phyloP scores from a whole-genome alignment of 2,113 vertebrate species.

The Polypterus senegalus region DNA sequence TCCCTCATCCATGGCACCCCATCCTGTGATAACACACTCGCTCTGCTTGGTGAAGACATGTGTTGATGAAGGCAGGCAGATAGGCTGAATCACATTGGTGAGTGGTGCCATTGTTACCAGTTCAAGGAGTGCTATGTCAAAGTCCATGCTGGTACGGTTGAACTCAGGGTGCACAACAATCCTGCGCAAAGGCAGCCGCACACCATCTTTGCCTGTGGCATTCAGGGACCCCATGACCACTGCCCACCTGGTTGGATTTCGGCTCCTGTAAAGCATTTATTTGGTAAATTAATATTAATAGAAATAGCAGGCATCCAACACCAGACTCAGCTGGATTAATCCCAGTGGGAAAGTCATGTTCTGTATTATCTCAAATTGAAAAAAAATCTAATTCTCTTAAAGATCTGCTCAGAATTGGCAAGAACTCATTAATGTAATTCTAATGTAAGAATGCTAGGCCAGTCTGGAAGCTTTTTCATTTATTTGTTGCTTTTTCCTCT shows the following conservation, averaged over 20 bases:
- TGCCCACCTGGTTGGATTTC: slow-evolving; percentile 47
- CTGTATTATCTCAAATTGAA: too few species aligned
- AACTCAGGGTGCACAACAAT: slow-evolving; percentile 74
- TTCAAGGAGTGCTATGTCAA: slow-evolving; percentile 77
- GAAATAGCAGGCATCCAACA: too few species aligned
- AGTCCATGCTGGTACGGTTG: slow-evolving; percentile 75
- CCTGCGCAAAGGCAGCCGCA: slow-evolving; percentile 61
- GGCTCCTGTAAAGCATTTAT: slow-evolving; percentile 14
- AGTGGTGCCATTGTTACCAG: slow-evolving; percentile 46
- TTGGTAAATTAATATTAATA: not conserved
- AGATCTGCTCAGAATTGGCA: too few species aligned
- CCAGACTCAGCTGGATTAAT: too few species aligned
- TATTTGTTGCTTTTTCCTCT: too few species aligned
- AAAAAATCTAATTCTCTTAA: too few species aligned
- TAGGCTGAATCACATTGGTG: slow-evolving; percentile 63
- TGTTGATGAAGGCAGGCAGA: slow-evolving; percentile 66
- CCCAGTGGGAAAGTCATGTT: too few species aligned
- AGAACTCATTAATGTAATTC: too few species aligned
- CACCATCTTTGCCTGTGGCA: slow-evolving; percentile 53
- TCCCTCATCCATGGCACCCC: slow-evolving; percentile 67
- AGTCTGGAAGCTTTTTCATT: too few species aligned
- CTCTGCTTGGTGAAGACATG: slow-evolving; percentile 54
- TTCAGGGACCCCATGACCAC: slow-evolving; percentile 76
- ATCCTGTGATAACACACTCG: slow-evolving; percentile 81
- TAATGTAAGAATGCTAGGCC: too few species aligned